Evolutionary conservation across 2,797 vertebrate species (phyloP).

Genomic region (Cheirogaleus major): DNA sequence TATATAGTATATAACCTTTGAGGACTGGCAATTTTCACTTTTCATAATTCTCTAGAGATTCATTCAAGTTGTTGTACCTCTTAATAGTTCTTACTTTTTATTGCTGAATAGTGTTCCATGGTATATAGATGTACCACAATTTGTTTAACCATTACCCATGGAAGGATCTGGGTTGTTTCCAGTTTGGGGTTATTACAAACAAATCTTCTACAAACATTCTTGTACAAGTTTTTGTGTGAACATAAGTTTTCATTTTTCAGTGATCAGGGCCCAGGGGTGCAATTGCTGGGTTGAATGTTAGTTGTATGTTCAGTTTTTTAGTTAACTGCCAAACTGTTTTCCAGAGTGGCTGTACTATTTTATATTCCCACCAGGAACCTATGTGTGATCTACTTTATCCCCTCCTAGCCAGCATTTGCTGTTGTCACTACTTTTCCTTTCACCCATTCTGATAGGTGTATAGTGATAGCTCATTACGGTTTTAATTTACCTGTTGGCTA

Average conservation of each 20-base stretch:
- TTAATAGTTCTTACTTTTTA: background rate
- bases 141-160: background rate
- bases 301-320: background rate
- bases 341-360: background rate
- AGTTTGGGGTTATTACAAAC: background rate
- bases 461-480: background rate
- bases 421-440: background rate
- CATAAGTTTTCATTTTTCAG: background rate
- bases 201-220: background rate
- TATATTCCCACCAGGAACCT: background rate
- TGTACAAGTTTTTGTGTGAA: background rate
- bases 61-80: background rate
- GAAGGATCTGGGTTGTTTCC: background rate
- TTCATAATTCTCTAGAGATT: background rate
- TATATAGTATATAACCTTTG: background rate
- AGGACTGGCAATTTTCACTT: background rate
- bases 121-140: background rate
- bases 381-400: background rate
- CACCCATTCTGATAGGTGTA: background rate
- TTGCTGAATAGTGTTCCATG: background rate
- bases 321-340: background rate
- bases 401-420: background rate
- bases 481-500: background rate
- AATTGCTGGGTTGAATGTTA: background rate
- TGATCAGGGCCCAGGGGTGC: background rate